Evolutionary conservation across 2,888 invertebrate species (phyloP).

Genomic region (Cantharis flavilabris): DNA sequence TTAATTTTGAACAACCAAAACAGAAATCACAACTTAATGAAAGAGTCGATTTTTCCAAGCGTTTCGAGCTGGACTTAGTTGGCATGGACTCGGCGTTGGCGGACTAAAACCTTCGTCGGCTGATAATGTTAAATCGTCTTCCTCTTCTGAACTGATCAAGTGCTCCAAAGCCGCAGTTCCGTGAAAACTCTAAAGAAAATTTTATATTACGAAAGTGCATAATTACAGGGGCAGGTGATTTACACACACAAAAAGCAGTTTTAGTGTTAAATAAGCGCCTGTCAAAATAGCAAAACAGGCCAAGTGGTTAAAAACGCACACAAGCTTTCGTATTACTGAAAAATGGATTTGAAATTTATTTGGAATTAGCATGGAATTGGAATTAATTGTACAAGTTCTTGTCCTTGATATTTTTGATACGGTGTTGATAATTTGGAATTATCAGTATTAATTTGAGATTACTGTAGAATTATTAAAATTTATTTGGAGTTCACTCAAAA

Average conservation of each 20-base stretch:
- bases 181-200: slow-evolving; percentile 52
- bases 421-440: too few relatives aligned
- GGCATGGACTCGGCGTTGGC: slow-evolving; percentile 55
- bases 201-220: background rate
- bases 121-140: slow-evolving; percentile 54
- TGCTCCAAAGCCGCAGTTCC: slow-evolving; percentile 55
- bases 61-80: slow-evolving; percentile 50
- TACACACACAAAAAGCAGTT: background rate
- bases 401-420: too few relatives aligned
- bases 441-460: too few relatives aligned
- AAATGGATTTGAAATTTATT: too few relatives aligned
- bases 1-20: background rate
- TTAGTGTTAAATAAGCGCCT: background rate
- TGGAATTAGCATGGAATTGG: too few relatives aligned
- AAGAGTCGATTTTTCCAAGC: slow-evolving; percentile 45
- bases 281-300: background rate
- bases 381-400: too few relatives aligned
- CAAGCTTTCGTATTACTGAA: background rate
- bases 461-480: too few relatives aligned
- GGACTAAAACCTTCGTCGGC: slow-evolving; percentile 56
- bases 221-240: background rate
- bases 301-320: background rate
- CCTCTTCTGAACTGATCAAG: slow-evolving; percentile 50
- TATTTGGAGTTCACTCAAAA: too few relatives aligned
- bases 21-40: slow-evolving; percentile 7